Base-by-base conservation (phyloP, 2,797 vertebrate species). In the Anniella stebbinsi region DNA sequence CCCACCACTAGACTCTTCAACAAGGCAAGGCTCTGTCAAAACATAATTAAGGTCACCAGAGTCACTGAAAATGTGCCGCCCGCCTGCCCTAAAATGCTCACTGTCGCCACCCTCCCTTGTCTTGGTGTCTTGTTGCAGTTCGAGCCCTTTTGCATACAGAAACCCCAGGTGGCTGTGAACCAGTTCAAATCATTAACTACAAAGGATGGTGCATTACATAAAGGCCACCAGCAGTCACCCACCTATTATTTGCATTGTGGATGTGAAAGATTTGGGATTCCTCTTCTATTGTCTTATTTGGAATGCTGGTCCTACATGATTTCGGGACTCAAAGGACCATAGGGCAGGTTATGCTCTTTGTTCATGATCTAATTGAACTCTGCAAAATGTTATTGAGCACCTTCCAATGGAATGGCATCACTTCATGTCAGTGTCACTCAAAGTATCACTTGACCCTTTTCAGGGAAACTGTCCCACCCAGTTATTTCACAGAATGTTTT, bases 181-280 rank as follows among this genome's bases (percentile, higher is more conserved):
- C 96, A 96, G 92, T 93, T 86, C 69, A 57, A 95, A 80, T 95
- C 95, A 90, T 89, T 95, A 95, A 75, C 72, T 69, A 95, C 87
- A 93, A 94, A 93, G 80, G 45, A 69, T 72, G 80, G 78, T 54
- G 90, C 86, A 69, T 95, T 72, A 92, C 95, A 94, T 90, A 92
- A 92, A 96, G 85, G 54, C 93, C 60, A 63, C 45, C 92, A 23
- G 57, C 81, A 70, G 93, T 91, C 90, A 89, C 76, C 57, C 10
- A 84, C 66, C 25, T 85, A 89, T 95, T 41, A 66, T 93, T 93
- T 87, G 70, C 87, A 21, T 93, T 89, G 23, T 92, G 23, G 48
- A 92, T 91, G 84, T 88, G 72, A 54, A 84, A 54, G 82, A 84
- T 89, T 87, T 36, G 57, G 86, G 54, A 66, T 94, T 76, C 51